Percentiles rank a stretch among this genome's conserved stretches.
Evolutionary conservation across 2,888 invertebrate species (phyloP).

Genomic region (Leptopterna dolabrata): DNA sequence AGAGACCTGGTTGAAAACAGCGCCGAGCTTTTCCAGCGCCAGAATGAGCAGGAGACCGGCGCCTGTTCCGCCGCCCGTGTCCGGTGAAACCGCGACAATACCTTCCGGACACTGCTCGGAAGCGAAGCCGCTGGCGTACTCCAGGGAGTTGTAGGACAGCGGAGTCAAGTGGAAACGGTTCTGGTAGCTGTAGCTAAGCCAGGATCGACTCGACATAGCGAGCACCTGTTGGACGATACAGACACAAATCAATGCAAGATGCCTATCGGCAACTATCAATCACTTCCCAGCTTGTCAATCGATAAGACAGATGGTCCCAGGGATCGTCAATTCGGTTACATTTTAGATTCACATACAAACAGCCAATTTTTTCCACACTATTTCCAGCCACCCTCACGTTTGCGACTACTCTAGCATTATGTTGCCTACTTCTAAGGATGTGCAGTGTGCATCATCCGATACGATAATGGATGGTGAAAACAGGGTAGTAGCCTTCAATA

Average conservation of each 20-base stretch:
- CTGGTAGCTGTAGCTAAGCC: conserved; percentile 98
- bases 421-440: too few species aligned
- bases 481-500: too few species aligned
- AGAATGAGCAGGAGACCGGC: conserved; percentile 80
- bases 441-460: too few species aligned
- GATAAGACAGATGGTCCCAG: too few species aligned
- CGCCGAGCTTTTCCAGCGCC: conserved; percentile 97
- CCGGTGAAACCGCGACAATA: conserved; percentile 98
- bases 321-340: too few species aligned
- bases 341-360: too few species aligned
- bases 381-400: too few species aligned
- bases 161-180: conserved; percentile 96
- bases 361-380: too few species aligned
- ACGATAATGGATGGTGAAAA: too few species aligned
- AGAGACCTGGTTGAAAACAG: conserved; percentile 94
- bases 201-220: conserved; percentile 97
- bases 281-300: not conserved
- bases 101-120: conserved; percentile 99
- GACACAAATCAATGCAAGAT: not conserved
- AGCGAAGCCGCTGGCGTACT: conserved; percentile 96
- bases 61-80: conserved; percentile 71
- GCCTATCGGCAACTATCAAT: too few species aligned
- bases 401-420: too few species aligned
- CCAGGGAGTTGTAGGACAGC: conserved; percentile 94
- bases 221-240: conserved; percentile 71